phyloP scores from a whole-genome alignment of 2,113 vertebrate genomes.

The Microtus oregoni region DNA sequence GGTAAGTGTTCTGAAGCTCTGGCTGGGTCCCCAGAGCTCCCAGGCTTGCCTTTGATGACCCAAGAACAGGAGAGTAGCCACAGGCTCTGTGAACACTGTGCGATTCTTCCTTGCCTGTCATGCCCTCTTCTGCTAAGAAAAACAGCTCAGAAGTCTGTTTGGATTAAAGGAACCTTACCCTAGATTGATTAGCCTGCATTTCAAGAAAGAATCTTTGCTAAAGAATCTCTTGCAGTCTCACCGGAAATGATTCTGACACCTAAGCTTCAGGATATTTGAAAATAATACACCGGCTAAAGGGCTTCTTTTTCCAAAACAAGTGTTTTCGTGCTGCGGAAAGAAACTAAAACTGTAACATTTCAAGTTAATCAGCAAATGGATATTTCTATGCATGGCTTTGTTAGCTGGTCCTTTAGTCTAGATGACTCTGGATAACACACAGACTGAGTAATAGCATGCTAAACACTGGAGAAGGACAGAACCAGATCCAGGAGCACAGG shows the following conservation, averaged over 20 bases:
- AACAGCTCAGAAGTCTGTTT: conserved; percentile 12
- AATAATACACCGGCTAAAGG: neutral
- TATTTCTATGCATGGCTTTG: conserved; percentile 4
- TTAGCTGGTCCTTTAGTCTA: neutral
- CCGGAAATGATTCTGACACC: neutral
- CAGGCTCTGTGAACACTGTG: neutral
- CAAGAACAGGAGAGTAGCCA: neutral
- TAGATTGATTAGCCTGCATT: conserved; percentile 39
- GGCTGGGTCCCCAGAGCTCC: neutral
- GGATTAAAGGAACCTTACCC: conserved; percentile 48
- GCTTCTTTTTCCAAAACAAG: conserved; percentile 9
- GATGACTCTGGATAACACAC: neutral
- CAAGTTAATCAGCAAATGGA: neutral
- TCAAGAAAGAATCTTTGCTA: conserved; percentile 52
- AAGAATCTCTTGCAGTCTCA: conserved; percentile 38
- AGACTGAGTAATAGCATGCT: neutral
- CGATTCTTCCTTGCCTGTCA: neutral
- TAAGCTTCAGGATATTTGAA: conserved; percentile 15
- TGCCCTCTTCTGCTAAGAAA: conserved; percentile 35
- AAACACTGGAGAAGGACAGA: neutral
- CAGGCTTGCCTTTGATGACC: conserved; percentile 42
- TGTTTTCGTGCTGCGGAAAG: neutral
- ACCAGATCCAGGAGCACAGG: neutral
- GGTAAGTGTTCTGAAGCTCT: conserved; percentile 11
- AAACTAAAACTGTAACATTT: neutral